Evolutionary conservation across 2,888 invertebrate genomes (phyloP), one percentile per base, ranked within the genome.

Genomic region (Crossocerus cetratus): DNA sequence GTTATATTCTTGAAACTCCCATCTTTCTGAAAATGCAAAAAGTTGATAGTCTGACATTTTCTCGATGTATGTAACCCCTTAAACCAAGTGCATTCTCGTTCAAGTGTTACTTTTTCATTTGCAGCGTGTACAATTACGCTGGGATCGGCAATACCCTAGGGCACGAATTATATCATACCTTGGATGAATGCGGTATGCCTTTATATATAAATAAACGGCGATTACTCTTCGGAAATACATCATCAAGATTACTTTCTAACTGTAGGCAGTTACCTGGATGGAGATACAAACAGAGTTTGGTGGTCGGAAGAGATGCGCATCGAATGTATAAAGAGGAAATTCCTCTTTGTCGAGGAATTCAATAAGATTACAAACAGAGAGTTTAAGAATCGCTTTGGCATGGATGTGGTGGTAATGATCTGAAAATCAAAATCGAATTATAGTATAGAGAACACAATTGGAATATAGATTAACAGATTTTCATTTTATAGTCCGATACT

Each of bases 91-190:
- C 20, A 8, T 18, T 2, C 18, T 16, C 2, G 4, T 54, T 18
- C 16, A 58, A 43, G 5, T 42, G 42, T 13, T 2, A 3, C 8
- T 13, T 18, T n/a, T 16, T 16, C 14, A 16, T 58, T 58, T 42
- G n/a, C 16, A 58, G 58, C 43, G 32, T 43, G 4, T 8, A 20
- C 2, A 18, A 58, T 43, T 58, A 58, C 18, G 58, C 42, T 16
- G 5, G 42, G 2, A n/a, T 23, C 2, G 23, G 21, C 14, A 2
- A 3, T 18, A 20, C 23, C 8, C 0, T 58, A 20, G 58, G 58
- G 3, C 58, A 58, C 43, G 58, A 58, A 42, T 4, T 58, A 14
- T 58, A 58, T 16, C 58, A 58, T 20, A 43, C 18, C 14, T 43
- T 58, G 18, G 43, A 32, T 18, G 0, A 16, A 1, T 42, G 43